phyloP scores from a whole-genome alignment of 1,140 invertebrate species.

The Hyles euphorbiae region DNA sequence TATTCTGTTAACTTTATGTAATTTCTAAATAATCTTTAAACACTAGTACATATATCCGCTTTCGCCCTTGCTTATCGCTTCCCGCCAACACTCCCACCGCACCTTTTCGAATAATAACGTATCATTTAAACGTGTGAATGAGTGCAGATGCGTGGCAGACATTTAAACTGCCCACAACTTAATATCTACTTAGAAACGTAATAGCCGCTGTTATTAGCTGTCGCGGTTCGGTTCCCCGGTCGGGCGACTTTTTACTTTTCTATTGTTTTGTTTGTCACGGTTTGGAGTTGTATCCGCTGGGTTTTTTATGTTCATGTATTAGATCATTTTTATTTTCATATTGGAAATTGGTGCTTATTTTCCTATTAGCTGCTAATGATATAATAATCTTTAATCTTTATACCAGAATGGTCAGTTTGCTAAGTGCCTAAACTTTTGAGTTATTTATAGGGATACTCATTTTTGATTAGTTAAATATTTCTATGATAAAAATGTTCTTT shows the following conservation, averaged over 20 bases:
- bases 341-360: too few species aligned
- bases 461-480: too few species aligned
- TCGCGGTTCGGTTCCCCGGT: conserved; percentile 4
- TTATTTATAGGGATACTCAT: too few species aligned
- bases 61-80: not conserved
- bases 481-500: too few species aligned
- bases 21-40: too few species aligned
- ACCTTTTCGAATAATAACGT: conserved; percentile 15
- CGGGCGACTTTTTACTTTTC: not conserved
- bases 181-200: not conserved
- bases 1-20: too few species aligned
- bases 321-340: not conserved
- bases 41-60: not conserved
- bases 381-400: too few species aligned
- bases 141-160: conserved; percentile 23
- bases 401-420: too few species aligned
- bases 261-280: not conserved
- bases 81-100: conserved; percentile 9
- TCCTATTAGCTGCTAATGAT: too few species aligned
- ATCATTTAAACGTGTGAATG: conserved; percentile 34
- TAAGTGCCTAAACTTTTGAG: too few species aligned
- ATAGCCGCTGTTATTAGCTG: not conserved
- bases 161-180: conserved; percentile 5
- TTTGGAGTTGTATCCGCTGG: not conserved
- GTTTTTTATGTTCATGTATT: not conserved